Evolutionary conservation across 2,888 invertebrate genomes (phyloP).

Genomic region (Carterocephalus palaemon): DNA sequence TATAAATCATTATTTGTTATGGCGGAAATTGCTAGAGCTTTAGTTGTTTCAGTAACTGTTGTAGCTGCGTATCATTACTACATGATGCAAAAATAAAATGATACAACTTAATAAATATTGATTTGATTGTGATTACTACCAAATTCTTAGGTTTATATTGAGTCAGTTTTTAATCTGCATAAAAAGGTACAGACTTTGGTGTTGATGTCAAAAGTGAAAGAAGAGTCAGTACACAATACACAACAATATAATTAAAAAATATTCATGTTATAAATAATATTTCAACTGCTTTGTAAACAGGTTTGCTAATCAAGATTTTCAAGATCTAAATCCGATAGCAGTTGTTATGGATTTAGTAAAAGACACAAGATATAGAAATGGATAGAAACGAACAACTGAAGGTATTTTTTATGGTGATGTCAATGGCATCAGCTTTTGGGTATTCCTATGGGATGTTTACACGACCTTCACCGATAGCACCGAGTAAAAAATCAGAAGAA

Average conservation of each 20-base stretch:
- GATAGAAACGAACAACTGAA: conserved; percentile 54
- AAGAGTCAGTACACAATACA: no score
- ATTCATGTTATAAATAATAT: no score
- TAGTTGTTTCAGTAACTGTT: conserved; percentile 41
- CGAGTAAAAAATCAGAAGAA: conserved; percentile 16
- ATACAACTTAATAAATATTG: background rate
- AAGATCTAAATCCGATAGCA: background rate
- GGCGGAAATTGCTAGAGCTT: conserved; percentile 41
- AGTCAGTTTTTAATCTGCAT: conserved; percentile 8
- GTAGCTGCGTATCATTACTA: conserved; percentile 45
- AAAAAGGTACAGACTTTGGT: background rate
- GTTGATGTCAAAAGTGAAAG: conserved; percentile 17
- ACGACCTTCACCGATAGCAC: conserved; percentile 29
- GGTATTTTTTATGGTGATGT: conserved; percentile 48
- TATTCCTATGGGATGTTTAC: conserved; percentile 55
- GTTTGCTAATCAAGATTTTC: background rate
- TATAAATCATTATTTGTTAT: conserved; percentile 32
- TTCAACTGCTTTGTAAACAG: conserved; percentile 3
- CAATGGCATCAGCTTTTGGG: conserved; percentile 52
- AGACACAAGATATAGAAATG: conserved; percentile 44
- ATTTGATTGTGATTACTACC: no score
- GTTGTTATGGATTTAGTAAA: conserved; percentile 1
- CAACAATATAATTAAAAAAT: no score
- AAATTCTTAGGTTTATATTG: no score
- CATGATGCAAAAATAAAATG: conserved; percentile 32